Evolutionary conservation across 2,888 invertebrate genomes (phyloP).

Genomic region (Carterocephalus palaemon): DNA sequence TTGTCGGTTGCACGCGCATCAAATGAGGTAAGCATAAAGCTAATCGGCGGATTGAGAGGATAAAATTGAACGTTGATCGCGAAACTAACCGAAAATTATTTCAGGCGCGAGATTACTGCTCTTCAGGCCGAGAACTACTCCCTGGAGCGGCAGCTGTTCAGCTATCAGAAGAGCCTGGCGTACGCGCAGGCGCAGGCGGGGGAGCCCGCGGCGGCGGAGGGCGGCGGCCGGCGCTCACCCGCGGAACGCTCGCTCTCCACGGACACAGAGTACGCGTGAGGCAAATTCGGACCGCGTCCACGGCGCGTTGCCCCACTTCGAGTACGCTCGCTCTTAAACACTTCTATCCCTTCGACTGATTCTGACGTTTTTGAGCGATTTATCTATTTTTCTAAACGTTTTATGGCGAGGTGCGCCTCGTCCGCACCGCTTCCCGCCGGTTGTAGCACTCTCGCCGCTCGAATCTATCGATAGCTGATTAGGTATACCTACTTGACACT

Average conservation of each 20-base stretch:
- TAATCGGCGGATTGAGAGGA: not conserved
- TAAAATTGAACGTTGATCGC: not conserved
- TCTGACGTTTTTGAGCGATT: slow-evolving; percentile 78
- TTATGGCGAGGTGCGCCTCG: slow-evolving; percentile 77
- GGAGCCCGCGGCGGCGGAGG: slow-evolving; percentile 63
- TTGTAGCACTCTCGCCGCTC: slow-evolving; percentile 77
- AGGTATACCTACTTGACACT: slow-evolving; percentile 77
- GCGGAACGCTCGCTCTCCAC: slow-evolving; percentile 82
- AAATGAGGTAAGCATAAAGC: slow-evolving; percentile 83
- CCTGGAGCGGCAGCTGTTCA: slow-evolving; percentile 88
- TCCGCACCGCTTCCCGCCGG: slow-evolving; percentile 76
- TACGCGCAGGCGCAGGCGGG: slow-evolving; percentile 82
- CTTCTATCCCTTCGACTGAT: slow-evolving; percentile 75
- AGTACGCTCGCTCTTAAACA: slow-evolving; percentile 50
- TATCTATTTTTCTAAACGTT: slow-evolving; percentile 79
- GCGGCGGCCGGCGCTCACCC: slow-evolving; percentile 65
- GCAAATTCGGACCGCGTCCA: slow-evolving; percentile 38
- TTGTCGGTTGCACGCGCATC: slow-evolving; percentile 87
- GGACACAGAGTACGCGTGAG: slow-evolving; percentile 87
- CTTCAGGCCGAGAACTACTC: slow-evolving; percentile 91
- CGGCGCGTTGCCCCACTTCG: slow-evolving; percentile 38
- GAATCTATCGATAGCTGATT: slow-evolving; percentile 76
- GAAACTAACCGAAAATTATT: slow-evolving; percentile 35
- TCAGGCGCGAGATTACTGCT: slow-evolving; percentile 86
- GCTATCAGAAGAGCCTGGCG: slow-evolving; percentile 88